Percentiles rank a stretch among this genome's conserved stretches.
phyloP scores from a whole-genome alignment of 1,140 invertebrate genomes.

The Heliconius congener region DNA sequence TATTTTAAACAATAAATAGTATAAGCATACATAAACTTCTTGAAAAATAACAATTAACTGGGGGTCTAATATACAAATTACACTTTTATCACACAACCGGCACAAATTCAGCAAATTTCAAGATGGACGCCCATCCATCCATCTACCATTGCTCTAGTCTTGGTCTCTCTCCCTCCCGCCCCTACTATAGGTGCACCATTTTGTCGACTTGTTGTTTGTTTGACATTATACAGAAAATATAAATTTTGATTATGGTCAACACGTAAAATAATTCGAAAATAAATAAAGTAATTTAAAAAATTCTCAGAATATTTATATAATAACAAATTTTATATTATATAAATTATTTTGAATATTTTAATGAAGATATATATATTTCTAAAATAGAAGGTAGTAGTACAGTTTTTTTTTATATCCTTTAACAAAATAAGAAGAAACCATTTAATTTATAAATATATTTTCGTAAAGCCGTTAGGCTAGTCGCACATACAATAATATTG shows the following conservation, averaged over 20 bases:
- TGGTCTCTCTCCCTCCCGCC: conserved; percentile 45
- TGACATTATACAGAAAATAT: conserved; percentile 22
- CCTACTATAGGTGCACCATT: conserved; percentile 31
- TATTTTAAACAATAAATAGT: conserved; percentile 74
- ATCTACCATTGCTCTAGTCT: conserved; percentile 56
- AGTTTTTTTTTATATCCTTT: no score
- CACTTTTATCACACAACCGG: conserved; percentile 80
- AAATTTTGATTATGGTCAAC: conserved; percentile 9
- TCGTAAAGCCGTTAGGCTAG: no score
- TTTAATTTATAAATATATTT: no score
- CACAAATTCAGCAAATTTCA: conserved; percentile 80
- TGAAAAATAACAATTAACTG: conserved; percentile 76
- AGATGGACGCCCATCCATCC: conserved; percentile 81
- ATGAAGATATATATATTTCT: no score
- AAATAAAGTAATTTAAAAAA: neutral
- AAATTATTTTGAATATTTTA: no score
- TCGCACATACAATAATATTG: no score
- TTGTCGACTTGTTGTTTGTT: conserved; percentile 31
- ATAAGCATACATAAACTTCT: conserved; percentile 74
- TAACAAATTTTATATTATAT: neutral
- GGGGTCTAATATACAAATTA: conserved; percentile 75
- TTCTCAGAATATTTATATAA: neutral
- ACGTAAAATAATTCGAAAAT: neutral
- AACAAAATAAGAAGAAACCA: no score
- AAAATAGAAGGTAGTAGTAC: no score